Percentiles rank a stretch among this genome's conserved stretches.
Conservation (phyloP, 2,797 vertebrate species). For the Oreortyx pictus region DNA sequence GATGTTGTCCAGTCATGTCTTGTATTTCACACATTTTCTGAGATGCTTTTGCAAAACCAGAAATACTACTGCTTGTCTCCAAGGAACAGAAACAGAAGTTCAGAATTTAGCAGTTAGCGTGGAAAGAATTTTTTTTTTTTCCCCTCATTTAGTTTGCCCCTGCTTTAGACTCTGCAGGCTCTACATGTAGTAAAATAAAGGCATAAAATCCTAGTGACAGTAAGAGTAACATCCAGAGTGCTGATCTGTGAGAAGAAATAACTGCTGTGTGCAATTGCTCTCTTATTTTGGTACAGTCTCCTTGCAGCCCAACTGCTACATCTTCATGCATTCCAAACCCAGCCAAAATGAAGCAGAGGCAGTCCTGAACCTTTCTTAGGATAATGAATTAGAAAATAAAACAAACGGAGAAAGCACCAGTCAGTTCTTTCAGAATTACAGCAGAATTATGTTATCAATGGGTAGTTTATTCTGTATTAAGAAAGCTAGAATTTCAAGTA, state of each 20-base stretch:
- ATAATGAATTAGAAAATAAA: background rate
- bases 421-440: background rate
- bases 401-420: background rate
- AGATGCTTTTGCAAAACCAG: conserved; percentile 51
- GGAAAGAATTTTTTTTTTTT: background rate
- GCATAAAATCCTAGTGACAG: background rate
- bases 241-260: background rate
- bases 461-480: background rate
- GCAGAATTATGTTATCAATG: background rate
- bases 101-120: conserved; percentile 21
- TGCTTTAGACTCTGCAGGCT: background rate
- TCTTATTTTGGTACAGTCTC: background rate
- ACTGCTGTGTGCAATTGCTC: background rate
- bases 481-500: background rate
- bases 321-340: background rate
- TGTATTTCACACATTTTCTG: conserved; percentile 46
- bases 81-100: conserved; percentile 44
- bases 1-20: conserved; percentile 61
- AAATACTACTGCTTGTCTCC: conserved; percentile 46
- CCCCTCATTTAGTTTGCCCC: conserved; percentile 9
- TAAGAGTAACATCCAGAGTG: background rate
- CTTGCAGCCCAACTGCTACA: background rate
- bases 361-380: background rate
- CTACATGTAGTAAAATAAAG: background rate
- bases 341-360: background rate